Conservation (phyloP, 2,113 vertebrate species). For the Gallinago jamesoni region DNA sequence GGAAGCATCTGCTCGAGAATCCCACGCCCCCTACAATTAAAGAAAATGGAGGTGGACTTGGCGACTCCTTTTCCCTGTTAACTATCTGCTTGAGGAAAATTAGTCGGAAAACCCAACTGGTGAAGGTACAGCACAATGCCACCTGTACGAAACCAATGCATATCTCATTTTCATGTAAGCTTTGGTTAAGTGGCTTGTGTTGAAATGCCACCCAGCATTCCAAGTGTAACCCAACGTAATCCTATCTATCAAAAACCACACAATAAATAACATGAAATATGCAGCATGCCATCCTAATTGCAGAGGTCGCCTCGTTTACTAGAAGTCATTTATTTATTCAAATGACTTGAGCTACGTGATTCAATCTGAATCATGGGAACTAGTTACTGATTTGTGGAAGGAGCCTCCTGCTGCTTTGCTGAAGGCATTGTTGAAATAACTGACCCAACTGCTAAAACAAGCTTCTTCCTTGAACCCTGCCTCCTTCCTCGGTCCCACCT, state of each 20-base stretch:
- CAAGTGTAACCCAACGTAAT: slow-evolving; percentile 24
- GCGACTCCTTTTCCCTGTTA: background rate
- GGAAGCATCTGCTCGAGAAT: background rate
- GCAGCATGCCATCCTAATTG: slow-evolving; percentile 14
- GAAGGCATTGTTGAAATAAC: slow-evolving; percentile 54
- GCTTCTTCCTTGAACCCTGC: slow-evolving; percentile 17
- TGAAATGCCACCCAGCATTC: slow-evolving; percentile 28
- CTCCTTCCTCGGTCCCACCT: background rate
- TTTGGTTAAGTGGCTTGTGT: slow-evolving; percentile 16
- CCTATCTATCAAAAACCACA: slow-evolving; percentile 22
- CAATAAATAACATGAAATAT: slow-evolving; percentile 9
- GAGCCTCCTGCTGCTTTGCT: slow-evolving; percentile 19
- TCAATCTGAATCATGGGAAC: slow-evolving; percentile 49
- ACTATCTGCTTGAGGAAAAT: background rate
- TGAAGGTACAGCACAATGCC: background rate
- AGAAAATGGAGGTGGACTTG: background rate
- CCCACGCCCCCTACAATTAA: background rate
- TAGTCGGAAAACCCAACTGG: background rate
- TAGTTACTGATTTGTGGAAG: slow-evolving; percentile 16
- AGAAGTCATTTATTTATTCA: slow-evolving; percentile 35
- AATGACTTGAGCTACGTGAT: slow-evolving; percentile 30
- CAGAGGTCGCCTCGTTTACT: slow-evolving; percentile 22
- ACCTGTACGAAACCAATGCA: background rate
- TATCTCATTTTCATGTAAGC: background rate
- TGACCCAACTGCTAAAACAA: slow-evolving; percentile 45